Base-by-base conservation (phyloP, 2,113 vertebrate species). In the Bombycilla garrulus region DNA sequence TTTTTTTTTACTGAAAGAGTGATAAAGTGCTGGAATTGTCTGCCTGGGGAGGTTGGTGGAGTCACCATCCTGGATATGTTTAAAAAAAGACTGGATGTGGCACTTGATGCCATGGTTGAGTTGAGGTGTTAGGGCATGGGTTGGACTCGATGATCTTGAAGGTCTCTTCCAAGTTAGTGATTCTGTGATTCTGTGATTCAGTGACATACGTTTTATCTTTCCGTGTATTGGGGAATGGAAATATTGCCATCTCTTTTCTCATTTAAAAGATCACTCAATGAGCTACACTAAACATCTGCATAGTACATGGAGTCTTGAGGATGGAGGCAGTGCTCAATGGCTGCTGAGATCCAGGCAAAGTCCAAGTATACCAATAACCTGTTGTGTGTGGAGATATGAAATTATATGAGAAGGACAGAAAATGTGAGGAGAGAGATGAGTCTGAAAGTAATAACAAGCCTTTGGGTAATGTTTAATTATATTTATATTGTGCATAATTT, bases 391-490 rank as follows among this genome's bases (percentile, higher is more conserved):
- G 36, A 86, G 35, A 66, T 44, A 44, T 6, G 24, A 85, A 93
- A 83, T 72, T n/a, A 40, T 25, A 35, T 24, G 11, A 50, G 26
- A 80, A 80, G 9, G 21, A 15, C 15, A 91, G 44, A 72, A 48
- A 81, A 54, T 57, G 44, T 28, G 25, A 92, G 42, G 35, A 88
- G 91, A 86, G n/a, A 90, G 22, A 76, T 24, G 51, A 88, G 56
- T 64, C 33, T 88, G 69, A 84, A 94, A 81, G 8, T 50, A 86
- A 81, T 74, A 36, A 73, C 33, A 90, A 94, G 22, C 35, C 69
- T 93, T 66, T 56, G 56, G 64, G 35, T 81, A 86, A 86, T 57
- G 31, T 92, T 93, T 96, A 94, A 94, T 94, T 95, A 77, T 61
- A 60, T 69, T 73, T 95, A 81, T 54, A 45, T 10, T 81, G 47